These are phyloP conservation scores for Epirrhoe alternata DNA, from an alignment of 2,888 invertebrate genomes.

Conservation along the genomic window DNA sequence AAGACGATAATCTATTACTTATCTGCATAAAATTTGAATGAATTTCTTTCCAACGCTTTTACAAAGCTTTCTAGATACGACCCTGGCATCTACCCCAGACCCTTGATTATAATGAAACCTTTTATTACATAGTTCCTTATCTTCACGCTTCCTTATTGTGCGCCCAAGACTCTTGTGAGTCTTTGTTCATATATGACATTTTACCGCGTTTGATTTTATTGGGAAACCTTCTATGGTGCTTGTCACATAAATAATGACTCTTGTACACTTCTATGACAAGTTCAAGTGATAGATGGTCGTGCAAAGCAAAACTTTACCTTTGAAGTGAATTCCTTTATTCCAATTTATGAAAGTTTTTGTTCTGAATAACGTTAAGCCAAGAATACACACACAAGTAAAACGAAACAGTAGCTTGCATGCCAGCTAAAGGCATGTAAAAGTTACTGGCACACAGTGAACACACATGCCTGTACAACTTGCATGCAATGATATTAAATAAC, in stretches of 20 bases:
- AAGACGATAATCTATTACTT: not conserved
- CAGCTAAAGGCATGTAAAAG: no score
- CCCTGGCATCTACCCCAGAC: conserved; percentile 35
- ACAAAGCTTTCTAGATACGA: conserved; percentile 8
- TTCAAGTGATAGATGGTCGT: not conserved
- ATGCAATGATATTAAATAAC: no score
- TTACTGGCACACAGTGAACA: no score
- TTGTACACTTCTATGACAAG: conserved; percentile 1
- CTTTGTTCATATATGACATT: conserved; percentile 40
- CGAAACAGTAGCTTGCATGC: no score
- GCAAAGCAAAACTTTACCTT: not conserved
- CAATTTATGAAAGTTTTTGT: no score
- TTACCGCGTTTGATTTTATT: conserved; percentile 34
- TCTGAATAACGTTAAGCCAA: no score
- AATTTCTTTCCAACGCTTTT: not conserved
- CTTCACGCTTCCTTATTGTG: conserved; percentile 42
- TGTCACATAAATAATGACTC: conserved; percentile 16
- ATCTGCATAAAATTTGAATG: not conserved
- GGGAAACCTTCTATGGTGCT: conserved; percentile 23
- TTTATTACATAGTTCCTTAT: conserved; percentile 51
- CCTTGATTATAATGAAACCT: conserved; percentile 62
- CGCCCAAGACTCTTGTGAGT: conserved; percentile 36
- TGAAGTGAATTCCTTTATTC: not conserved
- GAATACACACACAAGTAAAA: no score
- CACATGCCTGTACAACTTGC: no score